These are phyloP conservation scores for Chlamydotis undulata DNA, from an alignment of 2,113 vertebrate species.

Conservation along the genomic window DNA sequence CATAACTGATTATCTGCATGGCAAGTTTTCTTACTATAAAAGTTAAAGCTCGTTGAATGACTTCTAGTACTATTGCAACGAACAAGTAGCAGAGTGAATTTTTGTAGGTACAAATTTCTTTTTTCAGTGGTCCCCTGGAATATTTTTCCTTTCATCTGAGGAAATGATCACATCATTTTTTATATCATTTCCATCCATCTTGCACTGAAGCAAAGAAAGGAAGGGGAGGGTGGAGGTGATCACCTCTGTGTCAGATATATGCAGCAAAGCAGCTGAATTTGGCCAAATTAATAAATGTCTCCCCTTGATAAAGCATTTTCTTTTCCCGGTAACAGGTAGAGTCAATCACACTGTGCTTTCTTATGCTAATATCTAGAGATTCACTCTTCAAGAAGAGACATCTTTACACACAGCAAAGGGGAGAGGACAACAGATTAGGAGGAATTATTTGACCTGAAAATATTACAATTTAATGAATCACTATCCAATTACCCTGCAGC, in stretches of 20 bases:
- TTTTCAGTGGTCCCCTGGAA: background rate
- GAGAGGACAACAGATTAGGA: background rate
- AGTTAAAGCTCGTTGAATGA: background rate
- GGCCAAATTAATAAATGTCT: conserved; percentile 58
- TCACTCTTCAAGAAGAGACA: background rate
- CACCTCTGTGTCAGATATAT: background rate
- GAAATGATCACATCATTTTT: conserved; percentile 37
- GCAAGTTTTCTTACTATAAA: background rate
- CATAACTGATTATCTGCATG: background rate
- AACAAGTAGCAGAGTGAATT: background rate
- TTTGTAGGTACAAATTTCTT: background rate
- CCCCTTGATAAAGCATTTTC: conserved; percentile 53
- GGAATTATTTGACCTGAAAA: conserved; percentile 17
- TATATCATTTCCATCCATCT: conserved; percentile 32
- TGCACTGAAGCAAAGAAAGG: background rate
- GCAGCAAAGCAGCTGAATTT: conserved; percentile 28
- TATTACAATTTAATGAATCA: background rate
- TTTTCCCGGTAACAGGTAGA: conserved; percentile 25
- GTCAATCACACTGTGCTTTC: conserved; percentile 48
- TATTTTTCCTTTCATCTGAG: conserved; percentile 10
- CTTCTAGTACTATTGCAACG: background rate
- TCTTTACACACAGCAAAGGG: background rate
- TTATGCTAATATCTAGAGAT: background rate
- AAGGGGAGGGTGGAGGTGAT: background rate
- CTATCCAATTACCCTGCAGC: conserved; percentile 8